Evolutionary conservation across 2,797 vertebrate species (phyloP).

Genomic region (Pseudochirops cupreus): DNA sequence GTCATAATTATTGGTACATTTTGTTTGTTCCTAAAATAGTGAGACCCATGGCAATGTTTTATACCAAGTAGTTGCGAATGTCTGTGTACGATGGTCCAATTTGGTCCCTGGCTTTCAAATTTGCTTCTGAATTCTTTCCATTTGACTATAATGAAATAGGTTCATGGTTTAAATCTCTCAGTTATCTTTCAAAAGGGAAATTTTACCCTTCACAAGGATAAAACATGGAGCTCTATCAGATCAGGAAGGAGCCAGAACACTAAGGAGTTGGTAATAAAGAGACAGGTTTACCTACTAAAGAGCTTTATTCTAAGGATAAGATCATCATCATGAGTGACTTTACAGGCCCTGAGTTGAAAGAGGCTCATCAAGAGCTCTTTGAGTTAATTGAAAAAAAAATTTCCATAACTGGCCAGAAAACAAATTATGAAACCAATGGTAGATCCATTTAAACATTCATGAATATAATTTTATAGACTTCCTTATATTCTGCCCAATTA

Average conservation of each 20-base stretch:
- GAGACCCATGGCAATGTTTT: constrained; percentile 26
- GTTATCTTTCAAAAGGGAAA: neutral
- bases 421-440: neutral
- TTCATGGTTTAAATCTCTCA: neutral
- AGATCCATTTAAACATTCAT: neutral
- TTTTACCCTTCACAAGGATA: neutral
- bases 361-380: neutral
- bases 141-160: constrained; percentile 27
- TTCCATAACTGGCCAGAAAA: neutral
- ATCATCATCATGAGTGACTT: neutral
- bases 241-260: neutral
- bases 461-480: neutral
- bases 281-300: neutral
- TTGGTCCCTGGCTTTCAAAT: constrained; percentile 25
- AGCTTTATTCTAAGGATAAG: neutral
- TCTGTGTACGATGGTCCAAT: constrained; percentile 12
- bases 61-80: neutral
- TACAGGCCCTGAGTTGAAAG: neutral
- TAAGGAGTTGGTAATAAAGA: neutral
- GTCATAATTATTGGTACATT: constrained; percentile 37
- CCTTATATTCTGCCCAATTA: neutral
- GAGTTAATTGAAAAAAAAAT: neutral
- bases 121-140: neutral
- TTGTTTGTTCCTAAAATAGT: constrained; percentile 56
- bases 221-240: neutral